These are phyloP conservation scores for Umimayanthus kanabou DNA, from an alignment of 92 coral and sea anemone species.

Conservation along the genomic window DNA sequence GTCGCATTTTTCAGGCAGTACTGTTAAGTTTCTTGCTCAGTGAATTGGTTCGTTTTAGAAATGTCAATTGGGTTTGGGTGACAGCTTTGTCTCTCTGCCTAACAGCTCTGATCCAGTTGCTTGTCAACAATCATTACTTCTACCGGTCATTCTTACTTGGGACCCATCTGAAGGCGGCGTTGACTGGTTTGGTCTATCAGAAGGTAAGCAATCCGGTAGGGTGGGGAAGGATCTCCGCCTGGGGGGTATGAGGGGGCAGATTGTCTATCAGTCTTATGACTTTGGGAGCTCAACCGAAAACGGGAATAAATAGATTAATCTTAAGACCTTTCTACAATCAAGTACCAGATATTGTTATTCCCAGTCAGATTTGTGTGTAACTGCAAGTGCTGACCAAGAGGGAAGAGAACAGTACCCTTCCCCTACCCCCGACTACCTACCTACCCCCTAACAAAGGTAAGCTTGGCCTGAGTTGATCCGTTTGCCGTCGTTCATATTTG, in stretches of 20 bases:
- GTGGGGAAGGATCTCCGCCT: neutral
- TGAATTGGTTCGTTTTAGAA: neutral
- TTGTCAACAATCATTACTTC: constrained; percentile 35
- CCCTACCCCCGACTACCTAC: too few relatives aligned
- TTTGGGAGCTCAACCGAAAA: neutral
- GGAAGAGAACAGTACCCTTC: too few relatives aligned
- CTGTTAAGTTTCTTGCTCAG: constrained; percentile 20
- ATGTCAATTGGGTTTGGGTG: constrained; percentile 7
- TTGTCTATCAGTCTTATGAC: neutral
- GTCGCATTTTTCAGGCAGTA: constrained; percentile 33
- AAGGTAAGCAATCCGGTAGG: constrained; percentile 37
- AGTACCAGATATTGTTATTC: too few relatives aligned
- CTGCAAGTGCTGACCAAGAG: too few relatives aligned
- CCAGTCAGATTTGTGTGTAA: too few relatives aligned
- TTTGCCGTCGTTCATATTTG: too few relatives aligned
- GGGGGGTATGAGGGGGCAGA: neutral
- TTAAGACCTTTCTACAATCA: too few relatives aligned
- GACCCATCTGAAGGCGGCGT: constrained; percentile 42
- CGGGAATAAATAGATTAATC: neutral
- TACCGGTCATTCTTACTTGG: constrained; percentile 31
- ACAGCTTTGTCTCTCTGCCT: constrained; percentile 25
- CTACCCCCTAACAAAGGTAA: too few relatives aligned
- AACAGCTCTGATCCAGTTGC: constrained; percentile 16
- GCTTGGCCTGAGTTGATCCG: neutral
- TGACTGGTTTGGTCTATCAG: constrained; percentile 51